Base-by-base conservation (phyloP, 2,888 invertebrate species). In the Cartodere bifasciata region DNA sequence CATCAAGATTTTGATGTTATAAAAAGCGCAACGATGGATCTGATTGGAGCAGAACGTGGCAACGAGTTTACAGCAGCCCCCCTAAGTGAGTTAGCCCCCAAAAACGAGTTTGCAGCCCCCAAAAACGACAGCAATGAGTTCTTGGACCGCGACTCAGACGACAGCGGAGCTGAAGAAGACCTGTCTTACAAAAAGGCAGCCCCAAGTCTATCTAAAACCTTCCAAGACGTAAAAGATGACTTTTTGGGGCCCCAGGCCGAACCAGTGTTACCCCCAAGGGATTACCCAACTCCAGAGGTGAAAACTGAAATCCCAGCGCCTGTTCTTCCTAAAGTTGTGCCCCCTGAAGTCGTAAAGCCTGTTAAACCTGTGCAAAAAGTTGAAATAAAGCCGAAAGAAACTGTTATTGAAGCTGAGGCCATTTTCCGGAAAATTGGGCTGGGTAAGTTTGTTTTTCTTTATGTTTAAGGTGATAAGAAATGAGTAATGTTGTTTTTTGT, bases 401-500 rank as follows among this genome's bases (percentile, higher is more conserved):
- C 37, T 11, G 63, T 68, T 50, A 71, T 71, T 38, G 71, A 72
- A 48, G 73, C 77, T 23, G 76, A 76, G 49, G 74, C 75, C 42
- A 73, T 78, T 49, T 78, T 78, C 63, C 70, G 72, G 55, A 72
- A 72, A 56, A 75, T 78, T 69, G 77, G 77, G 47, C 61, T 79
- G 29, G 78, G 79, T 79, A 53, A 75, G 74, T 68, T 20, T 14
- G 20, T 6, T 11, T 2, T 3, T 13, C 9, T n/a, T 23, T 10
- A 23, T 23, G 12, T 23, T 23, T 5, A 23, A 13, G 10, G 26
- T 20, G n/a, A 20, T 20, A 7, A n/a, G 7, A n/a, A n/a, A 6
- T 20, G 20, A 20, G n/a, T n/a, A 20, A 20, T n/a, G 20, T 20
- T n/a, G 20, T 20, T 20, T 20, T 6, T 20, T n/a, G 20, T 20